Evolutionary conservation across 1,140 invertebrate genomes (phyloP).

Genomic region (Drosophila chauvacae): DNA sequence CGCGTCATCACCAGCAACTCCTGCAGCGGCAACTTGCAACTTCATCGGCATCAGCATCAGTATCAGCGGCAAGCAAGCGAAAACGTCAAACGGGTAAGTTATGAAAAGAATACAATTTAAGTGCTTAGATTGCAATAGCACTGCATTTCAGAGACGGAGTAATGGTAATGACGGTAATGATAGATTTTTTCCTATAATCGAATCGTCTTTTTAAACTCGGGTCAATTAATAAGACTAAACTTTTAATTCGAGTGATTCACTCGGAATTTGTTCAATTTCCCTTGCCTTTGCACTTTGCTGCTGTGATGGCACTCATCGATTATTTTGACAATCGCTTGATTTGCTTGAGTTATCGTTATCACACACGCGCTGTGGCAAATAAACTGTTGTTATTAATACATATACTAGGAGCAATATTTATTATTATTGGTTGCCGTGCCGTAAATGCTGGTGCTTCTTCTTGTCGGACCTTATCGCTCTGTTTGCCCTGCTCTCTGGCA

Average conservation of each 20-base stretch:
- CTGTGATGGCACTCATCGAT: constrained; percentile 27
- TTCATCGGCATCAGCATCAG: constrained; percentile 27
- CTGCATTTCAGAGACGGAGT: too few relatives aligned
- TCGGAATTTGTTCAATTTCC: constrained; percentile 11
- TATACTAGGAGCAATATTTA: constrained; percentile 47
- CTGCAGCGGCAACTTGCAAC: constrained; percentile 39
- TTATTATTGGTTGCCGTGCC: constrained; percentile 58
- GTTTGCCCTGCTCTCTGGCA: background rate
- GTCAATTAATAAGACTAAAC: too few relatives aligned
- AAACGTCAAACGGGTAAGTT: constrained; percentile 72
- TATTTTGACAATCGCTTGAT: constrained; percentile 42
- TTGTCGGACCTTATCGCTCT: constrained; percentile 28
- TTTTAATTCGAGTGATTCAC: background rate
- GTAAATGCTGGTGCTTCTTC: constrained; percentile 20
- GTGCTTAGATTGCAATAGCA: background rate
- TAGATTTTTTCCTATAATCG: background rate
- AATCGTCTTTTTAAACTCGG: too few relatives aligned
- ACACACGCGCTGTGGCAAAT: constrained; percentile 47
- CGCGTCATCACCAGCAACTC: constrained; percentile 30
- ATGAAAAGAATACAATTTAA: background rate
- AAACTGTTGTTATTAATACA: constrained; percentile 42
- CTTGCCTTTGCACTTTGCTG: background rate
- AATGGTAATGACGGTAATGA: too few relatives aligned
- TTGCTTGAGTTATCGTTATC: constrained; percentile 56
- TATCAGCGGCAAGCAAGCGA: constrained; percentile 57